Evolutionary conservation across 2,888 invertebrate genomes (phyloP), one percentile per base, ranked within the genome.

Genomic region (Stenchaetothrips biformis): DNA sequence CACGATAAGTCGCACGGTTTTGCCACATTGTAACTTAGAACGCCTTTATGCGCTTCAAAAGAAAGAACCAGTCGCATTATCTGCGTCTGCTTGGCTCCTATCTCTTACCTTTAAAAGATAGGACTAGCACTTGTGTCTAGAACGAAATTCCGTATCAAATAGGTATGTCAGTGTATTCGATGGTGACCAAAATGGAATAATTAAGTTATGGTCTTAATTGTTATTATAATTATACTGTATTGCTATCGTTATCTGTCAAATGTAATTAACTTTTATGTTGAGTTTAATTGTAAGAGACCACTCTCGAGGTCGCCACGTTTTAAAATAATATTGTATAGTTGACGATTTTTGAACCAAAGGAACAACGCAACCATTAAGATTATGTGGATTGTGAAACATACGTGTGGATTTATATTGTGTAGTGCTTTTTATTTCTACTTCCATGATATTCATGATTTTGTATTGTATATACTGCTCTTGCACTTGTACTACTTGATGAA

Each of bases 131-230:
- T 74, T 74, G 67, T 74, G 67, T 74, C 67, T 74, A 11, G 67
- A 74, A 74, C 67, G 67, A 74, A 74, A 74, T 25, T 74, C 67
- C 25, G 21, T 74, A 74, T 74, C 67, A 74, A 74, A 74, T 74
- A 74, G 67, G 67, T 25, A 74, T 25, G 25, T 25, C 25, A 13
- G 8, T 0, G 18, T 13, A 18, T 53, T 53, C 18, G 53, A 53
- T 53, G 53, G 53, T 74, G 25, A 7, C 9, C 25, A 21, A 74
- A 25, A 74, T 11, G 8, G 11, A 7, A 6, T n/a, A 21, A 21
- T 7, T 25, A 25, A 25, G 11, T 25, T 21, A 37, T 37, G 37
- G 37, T 37, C 37, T 37, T 2, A 37, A 37, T 53, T 25, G 21
- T 7, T 21, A 74, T n/a, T n/a, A 7, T 74, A 11, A 74, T 25